Evolutionary conservation across 2,888 invertebrate genomes (phyloP), one percentile per base, ranked within the genome.

Genomic region (Spicauda simplicius): DNA sequence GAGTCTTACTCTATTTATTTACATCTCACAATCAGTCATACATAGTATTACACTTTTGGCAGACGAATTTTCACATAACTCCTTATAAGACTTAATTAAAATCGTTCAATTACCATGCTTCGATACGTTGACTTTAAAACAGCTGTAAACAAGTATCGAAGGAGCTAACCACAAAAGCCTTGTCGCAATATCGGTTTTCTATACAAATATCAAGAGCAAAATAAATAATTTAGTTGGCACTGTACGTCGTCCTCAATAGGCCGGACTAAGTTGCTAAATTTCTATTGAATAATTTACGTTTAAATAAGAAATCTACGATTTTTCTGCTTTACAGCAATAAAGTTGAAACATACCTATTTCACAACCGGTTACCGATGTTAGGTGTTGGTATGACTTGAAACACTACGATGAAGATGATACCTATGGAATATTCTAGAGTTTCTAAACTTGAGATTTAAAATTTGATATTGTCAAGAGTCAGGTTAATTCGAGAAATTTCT

Each of bases 21-120:
- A 92, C 93, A 91, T 86, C 88, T 90, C 90, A 91, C 91, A 89
- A 87, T 93, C 92, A 93, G 92, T 92, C 92, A 87, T 90, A 91
- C 85, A 83, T 81, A 81, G 84, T 85, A 87, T 87, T 45, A 66
- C 59, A 66, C 65, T 58, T 90, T 91, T 91, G 90, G 91, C 90
- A 90, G 87, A 88, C 81, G 84, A 82, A 84, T 80, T 77, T 79
- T 82, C 80, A 82, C 76, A 76, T 77, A 67, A 67, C 59, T 52
- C 56, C 56, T 62, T 68, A 70, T 41, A 65, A 68, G 67, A 68
- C 58, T 67, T 69, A 72, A 70, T 70, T 67, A 67, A 67, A 67
- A 62, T 67, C 67, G 61, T 57, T 67, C 57, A 33, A 37, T 64
- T 57, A 64, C 57, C 56, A 57, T 56, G 50, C 54, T 55, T 63